Conservation (phyloP, 1,140 invertebrate genomes). For the Drosophila ohnishii region DNA sequence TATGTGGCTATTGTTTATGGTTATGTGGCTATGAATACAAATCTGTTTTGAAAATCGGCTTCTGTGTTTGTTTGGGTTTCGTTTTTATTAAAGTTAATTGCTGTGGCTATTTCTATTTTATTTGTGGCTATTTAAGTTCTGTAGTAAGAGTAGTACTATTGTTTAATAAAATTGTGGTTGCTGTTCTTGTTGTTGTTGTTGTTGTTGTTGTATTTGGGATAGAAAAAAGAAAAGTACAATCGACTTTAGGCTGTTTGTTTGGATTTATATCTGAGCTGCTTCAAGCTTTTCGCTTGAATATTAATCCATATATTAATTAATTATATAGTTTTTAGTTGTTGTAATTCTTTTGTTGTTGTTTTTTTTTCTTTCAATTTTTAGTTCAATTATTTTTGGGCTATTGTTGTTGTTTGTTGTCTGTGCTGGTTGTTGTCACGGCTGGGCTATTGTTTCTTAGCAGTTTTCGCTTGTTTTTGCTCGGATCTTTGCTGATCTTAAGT, state of each 20-base stretch:
- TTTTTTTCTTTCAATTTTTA: slow-evolving; percentile 36
- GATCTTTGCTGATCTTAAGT: slow-evolving; percentile 63
- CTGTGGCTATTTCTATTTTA: slow-evolving; percentile 78
- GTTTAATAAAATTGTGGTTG: slow-evolving; percentile 68
- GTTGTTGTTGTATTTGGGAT: slow-evolving; percentile 56
- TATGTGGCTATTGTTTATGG: slow-evolving; percentile 74
- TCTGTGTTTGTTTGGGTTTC: slow-evolving; percentile 37
- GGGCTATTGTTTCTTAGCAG: slow-evolving; percentile 76
- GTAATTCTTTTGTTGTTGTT: slow-evolving; percentile 29
- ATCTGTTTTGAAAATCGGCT: slow-evolving; percentile 56
- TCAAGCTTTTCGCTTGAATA: slow-evolving; percentile 18
- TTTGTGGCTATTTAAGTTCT: slow-evolving; percentile 74
- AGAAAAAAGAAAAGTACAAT: slow-evolving; percentile 82
- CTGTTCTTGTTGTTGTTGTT: slow-evolving; percentile 46
- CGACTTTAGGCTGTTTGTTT: slow-evolving; percentile 77
- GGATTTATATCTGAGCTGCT: slow-evolving; percentile 32
- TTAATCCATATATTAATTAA: slow-evolving; percentile 26
- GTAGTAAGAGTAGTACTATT: slow-evolving; percentile 78
- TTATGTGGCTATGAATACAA: slow-evolving; percentile 73
- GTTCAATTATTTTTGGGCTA: slow-evolving; percentile 67
- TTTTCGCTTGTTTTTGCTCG: slow-evolving; percentile 51
- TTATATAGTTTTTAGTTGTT: slow-evolving; percentile 32
- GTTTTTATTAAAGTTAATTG: slow-evolving; percentile 63
- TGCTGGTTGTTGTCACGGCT: slow-evolving; percentile 51
- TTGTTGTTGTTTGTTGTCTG: slow-evolving; percentile 48